phyloP scores from a whole-genome alignment of 2,113 vertebrate species.

The Gadus chalcogrammus region DNA sequence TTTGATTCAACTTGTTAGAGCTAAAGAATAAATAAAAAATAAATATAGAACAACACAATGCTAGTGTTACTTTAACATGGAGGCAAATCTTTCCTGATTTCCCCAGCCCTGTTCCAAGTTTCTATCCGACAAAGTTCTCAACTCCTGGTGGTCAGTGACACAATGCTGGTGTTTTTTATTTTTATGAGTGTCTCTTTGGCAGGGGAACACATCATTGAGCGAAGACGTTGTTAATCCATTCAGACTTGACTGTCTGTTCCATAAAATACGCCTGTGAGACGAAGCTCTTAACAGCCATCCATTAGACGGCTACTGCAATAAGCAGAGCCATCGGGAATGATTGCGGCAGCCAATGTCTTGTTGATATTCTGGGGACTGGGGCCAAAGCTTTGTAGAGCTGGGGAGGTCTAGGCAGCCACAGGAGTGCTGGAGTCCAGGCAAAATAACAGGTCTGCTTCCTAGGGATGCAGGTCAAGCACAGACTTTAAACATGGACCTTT shows the following conservation, averaged over 20 bases:
- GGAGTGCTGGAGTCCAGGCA: too few relatives aligned
- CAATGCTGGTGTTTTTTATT: conserved; percentile 42
- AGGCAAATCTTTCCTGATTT: background rate
- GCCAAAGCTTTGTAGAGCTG: too few relatives aligned
- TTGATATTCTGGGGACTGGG: too few relatives aligned
- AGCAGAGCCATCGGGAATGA: conserved; percentile 6
- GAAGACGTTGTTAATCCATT: background rate
- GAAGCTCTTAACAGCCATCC: conserved; percentile 22
- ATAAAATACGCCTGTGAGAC: conserved; percentile 19
- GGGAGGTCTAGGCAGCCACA: too few relatives aligned
- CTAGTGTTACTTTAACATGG: background rate
- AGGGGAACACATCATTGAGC: conserved; percentile 46
- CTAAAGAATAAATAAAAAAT: background rate
- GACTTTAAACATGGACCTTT: too few relatives aligned
- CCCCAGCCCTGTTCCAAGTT: background rate
- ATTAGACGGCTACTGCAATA: conserved; percentile 9
- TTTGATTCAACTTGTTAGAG: too few relatives aligned
- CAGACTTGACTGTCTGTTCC: too few relatives aligned
- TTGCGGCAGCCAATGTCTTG: background rate
- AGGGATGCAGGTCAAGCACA: too few relatives aligned
- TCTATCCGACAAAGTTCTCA: conserved; percentile 6
- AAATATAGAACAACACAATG: background rate
- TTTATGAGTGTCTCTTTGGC: conserved; percentile 55
- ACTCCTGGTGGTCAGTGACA: conserved; percentile 30
- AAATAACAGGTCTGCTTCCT: too few relatives aligned